Percentiles rank a stretch among this genome's conserved stretches.
These are phyloP conservation scores for Chiloscyllium punctatum DNA, from an alignment of 2,797 vertebrate genomes.

Conservation along the genomic window DNA sequence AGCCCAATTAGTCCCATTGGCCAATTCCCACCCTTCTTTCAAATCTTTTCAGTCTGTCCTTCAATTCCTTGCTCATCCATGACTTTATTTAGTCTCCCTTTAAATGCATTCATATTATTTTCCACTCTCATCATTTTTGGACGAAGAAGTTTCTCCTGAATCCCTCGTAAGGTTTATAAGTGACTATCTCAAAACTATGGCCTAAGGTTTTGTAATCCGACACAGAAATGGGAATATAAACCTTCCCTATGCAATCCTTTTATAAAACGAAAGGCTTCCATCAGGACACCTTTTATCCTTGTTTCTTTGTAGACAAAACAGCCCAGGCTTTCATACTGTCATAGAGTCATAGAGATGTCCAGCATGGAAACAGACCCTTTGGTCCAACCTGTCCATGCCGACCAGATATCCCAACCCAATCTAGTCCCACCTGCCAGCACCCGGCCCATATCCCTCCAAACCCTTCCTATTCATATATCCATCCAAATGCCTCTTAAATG, in stretches of 20 bases:
- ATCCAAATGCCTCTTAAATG: no score
- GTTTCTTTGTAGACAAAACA: background rate
- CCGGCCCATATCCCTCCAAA: no score
- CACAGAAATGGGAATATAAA: background rate
- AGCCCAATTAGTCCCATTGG: background rate
- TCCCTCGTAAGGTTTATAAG: background rate
- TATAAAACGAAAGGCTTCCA: background rate
- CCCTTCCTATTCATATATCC: no score
- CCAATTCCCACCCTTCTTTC: background rate
- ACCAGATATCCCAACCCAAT: no score
- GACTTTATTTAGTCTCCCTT: background rate
- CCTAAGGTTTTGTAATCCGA: background rate
- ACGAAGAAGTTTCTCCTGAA: background rate
- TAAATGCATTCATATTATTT: background rate
- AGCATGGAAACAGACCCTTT: no score
- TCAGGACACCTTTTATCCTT: background rate
- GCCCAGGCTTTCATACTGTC: background rate
- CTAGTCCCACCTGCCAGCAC: no score
- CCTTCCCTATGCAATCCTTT: background rate
- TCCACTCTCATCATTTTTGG: background rate
- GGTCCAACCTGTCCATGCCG: no score
- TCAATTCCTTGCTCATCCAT: background rate
- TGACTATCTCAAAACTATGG: background rate
- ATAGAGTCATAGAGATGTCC: no score
- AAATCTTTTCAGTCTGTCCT: background rate